Evolutionary conservation across 53 echinoderm and acorn worm genomes (phyloP).

Genomic region (Patiria pectinifera): DNA sequence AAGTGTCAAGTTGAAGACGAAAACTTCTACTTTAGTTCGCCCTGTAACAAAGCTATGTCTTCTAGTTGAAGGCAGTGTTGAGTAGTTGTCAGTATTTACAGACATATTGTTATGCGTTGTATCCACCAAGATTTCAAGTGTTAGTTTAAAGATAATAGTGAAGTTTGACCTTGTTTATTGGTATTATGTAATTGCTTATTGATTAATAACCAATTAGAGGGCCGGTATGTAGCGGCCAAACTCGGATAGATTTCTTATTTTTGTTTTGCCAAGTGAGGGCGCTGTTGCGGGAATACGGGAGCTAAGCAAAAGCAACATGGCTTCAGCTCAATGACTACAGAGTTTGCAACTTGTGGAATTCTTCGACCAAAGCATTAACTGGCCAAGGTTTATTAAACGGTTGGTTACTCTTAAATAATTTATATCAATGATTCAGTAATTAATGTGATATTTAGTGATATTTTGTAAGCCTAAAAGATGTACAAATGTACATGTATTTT

Average conservation of each 20-base stretch:
- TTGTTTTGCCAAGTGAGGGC: background rate
- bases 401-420: background rate
- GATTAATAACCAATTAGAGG: slow-evolving; percentile 24
- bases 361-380: background rate
- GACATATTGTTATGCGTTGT: slow-evolving; percentile 6
- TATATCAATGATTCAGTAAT: background rate
- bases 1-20: slow-evolving; percentile 65
- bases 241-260: background rate
- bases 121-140: background rate
- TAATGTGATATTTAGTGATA: background rate
- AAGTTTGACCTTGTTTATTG: background rate
- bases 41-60: slow-evolving; percentile 55
- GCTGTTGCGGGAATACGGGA: background rate
- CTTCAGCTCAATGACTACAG: background rate
- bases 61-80: slow-evolving; percentile 32
- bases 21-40: slow-evolving; percentile 47
- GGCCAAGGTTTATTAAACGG: background rate
- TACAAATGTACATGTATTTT: too few relatives aligned
- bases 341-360: background rate
- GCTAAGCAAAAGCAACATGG: background rate
- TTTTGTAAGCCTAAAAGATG: too few relatives aligned
- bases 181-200: slow-evolving; percentile 20
- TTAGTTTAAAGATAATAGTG: background rate
- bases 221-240: slow-evolving; percentile 9
- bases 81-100: background rate